Evolutionary conservation across 2,888 invertebrate genomes (phyloP).

Genomic region (Baccha elongata): DNA sequence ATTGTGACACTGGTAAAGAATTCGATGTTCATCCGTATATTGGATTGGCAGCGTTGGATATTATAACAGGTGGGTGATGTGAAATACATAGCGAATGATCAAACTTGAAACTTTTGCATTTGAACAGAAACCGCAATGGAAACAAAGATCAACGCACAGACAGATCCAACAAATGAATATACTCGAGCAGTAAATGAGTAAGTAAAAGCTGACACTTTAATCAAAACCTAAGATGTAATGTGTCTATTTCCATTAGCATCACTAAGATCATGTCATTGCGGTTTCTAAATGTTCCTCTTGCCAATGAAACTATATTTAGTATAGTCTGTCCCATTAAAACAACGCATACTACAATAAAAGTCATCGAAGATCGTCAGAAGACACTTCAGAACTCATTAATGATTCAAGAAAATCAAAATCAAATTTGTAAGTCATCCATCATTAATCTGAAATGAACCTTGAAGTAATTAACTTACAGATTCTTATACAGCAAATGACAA

Average conservation of each 20-base stretch:
- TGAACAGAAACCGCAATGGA: conserved; percentile 79
- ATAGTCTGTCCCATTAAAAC: conserved; percentile 76
- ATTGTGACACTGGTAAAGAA: conserved; percentile 78
- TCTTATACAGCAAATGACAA: conserved; percentile 64
- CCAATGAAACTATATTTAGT: conserved; percentile 76
- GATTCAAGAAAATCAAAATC: conserved; percentile 1
- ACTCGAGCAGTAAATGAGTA: conserved; percentile 88
- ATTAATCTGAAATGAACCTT: conserved; percentile 17
- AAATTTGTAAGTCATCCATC: conserved; percentile 30
- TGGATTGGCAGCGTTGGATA: conserved; percentile 84
- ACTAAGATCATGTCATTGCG: conserved; percentile 77
- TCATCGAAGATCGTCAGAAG: conserved; percentile 78
- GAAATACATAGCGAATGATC: background rate
- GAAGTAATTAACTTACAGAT: background rate
- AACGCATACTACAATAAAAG: conserved; percentile 79
- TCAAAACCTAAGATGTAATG: background rate
- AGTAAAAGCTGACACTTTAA: conserved; percentile 41
- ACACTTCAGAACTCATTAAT: conserved; percentile 69
- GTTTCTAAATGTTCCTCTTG: conserved; percentile 76
- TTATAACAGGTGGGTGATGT: conserved; percentile 80
- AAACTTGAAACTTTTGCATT: background rate
- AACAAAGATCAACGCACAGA: conserved; percentile 83
- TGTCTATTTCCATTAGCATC: conserved; percentile 71
- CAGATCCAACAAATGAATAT: conserved; percentile 86
- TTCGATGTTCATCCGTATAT: conserved; percentile 86